These are phyloP conservation scores for Rachycentron canadum DNA, from an alignment of 2,797 vertebrate species.

Conservation along the genomic window DNA sequence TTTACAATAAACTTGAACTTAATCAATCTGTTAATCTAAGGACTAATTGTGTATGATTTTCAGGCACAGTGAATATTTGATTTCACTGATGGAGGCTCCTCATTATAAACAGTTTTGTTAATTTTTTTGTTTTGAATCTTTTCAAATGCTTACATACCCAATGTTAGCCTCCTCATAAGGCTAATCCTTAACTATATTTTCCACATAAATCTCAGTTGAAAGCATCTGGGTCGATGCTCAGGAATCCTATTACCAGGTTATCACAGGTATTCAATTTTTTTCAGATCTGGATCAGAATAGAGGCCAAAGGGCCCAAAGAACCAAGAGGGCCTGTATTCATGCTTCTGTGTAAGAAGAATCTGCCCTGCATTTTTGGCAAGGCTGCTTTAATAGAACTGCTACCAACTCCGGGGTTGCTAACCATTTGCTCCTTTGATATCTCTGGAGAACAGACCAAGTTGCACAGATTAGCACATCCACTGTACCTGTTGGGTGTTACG, in stretches of 20 bases:
- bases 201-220: constrained; percentile 38
- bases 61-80: background rate
- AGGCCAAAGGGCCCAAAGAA: background rate
- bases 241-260: constrained; percentile 39
- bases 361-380: background rate
- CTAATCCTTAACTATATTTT: constrained; percentile 6
- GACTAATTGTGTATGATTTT: constrained; percentile 5
- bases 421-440: background rate
- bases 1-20: background rate
- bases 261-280: constrained; percentile 9
- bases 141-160: constrained; percentile 8
- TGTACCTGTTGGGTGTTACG: constrained; percentile 90
- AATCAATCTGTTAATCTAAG: constrained; percentile 1
- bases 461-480: background rate
- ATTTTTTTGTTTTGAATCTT: constrained; percentile 1
- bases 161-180: constrained; percentile 14
- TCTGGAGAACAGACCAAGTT: background rate
- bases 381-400: background rate
- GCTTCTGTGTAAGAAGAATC: background rate
- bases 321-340: background rate
- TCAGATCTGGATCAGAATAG: constrained; percentile 3
- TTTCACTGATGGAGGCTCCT: constrained; percentile 4
- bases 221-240: constrained; percentile 13
- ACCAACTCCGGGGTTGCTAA: background rate
- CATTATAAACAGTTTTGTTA: background rate